Conservation (phyloP, 2,113 vertebrate genomes). For the Sinocyclocheilus grahami region DNA sequence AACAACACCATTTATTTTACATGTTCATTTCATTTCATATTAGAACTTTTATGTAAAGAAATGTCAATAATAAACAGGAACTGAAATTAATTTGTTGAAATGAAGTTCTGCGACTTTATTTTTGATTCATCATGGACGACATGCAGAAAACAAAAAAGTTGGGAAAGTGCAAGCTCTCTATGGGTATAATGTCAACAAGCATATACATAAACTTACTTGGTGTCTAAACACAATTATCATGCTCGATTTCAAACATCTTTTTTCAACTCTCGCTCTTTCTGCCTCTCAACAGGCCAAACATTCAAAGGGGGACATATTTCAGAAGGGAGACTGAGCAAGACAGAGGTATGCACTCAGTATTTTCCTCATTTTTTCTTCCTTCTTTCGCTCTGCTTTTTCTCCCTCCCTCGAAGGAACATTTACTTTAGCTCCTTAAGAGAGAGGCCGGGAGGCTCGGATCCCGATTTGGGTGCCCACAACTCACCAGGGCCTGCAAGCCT, state of each 20-base stretch:
- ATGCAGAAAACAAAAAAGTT: background rate
- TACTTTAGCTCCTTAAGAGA: constrained; percentile 69
- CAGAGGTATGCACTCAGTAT: constrained; percentile 52
- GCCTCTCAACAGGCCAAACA: constrained; percentile 37
- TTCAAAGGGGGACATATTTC: constrained; percentile 48
- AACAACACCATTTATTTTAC: background rate
- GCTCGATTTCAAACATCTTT: background rate
- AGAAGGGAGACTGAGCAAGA: constrained; percentile 44
- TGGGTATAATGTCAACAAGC: background rate
- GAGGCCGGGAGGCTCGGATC: constrained; percentile 58
- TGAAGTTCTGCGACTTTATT: background rate
- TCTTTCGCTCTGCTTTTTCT: constrained; percentile 49
- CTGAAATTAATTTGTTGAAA: background rate
- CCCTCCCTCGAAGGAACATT: constrained; percentile 62
- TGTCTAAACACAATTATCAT: constrained; percentile 2
- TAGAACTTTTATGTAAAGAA: background rate
- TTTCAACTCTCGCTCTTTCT: constrained; percentile 12
- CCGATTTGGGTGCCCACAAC: constrained; percentile 73
- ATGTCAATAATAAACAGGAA: background rate
- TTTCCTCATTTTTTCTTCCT: constrained; percentile 51
- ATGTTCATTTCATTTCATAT: background rate
- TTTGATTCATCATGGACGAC: background rate
- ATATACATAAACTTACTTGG: background rate
- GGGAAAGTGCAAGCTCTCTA: background rate
- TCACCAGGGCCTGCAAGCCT: constrained; percentile 70